Percentiles rank a stretch among this genome's conserved stretches.
These are phyloP conservation scores for Pantherophis guttatus DNA, from an alignment of 2,113 vertebrate genomes.

Conservation along the genomic window DNA sequence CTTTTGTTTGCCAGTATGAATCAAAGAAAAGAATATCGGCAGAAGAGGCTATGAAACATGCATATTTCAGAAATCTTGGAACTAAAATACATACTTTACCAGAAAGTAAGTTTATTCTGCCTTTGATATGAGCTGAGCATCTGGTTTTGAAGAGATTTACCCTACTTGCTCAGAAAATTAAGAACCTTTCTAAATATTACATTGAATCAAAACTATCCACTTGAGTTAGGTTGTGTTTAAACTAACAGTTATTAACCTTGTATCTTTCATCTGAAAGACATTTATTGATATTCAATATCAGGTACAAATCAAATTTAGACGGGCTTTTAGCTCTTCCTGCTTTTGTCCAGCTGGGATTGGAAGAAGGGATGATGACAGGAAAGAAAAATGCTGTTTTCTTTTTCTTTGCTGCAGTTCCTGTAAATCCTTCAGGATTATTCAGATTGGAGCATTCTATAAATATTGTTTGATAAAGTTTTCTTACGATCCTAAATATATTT, in stretches of 20 bases:
- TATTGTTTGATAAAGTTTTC: not conserved
- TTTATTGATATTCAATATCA: not conserved
- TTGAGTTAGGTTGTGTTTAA: not conserved
- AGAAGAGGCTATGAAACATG: conserved; percentile 96
- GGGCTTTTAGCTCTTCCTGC: not conserved
- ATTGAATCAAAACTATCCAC: not conserved
- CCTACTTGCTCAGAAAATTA: not conserved
- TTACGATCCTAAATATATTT: not conserved
- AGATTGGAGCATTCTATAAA: not conserved
- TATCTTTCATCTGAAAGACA: not conserved
- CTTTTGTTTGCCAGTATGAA: conserved; percentile 80
- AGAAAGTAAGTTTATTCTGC: conserved; percentile 82
- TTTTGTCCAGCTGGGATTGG: not conserved
- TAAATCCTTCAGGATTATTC: not conserved
- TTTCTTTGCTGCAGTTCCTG: not conserved
- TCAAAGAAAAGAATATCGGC: conserved; percentile 97
- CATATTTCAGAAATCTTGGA: conserved; percentile 94
- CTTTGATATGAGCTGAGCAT: not conserved
- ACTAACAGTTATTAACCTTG: not conserved
- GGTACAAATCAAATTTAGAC: not conserved
- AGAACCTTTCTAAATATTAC: not conserved
- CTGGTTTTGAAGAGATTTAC: not conserved
- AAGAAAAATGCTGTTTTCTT: not conserved
- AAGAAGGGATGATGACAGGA: too few species aligned
- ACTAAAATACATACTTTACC: conserved; percentile 84